These are phyloP conservation scores for Rhinolophus sinicus DNA, from an alignment of 2,113 vertebrate species.

Conservation along the genomic window DNA sequence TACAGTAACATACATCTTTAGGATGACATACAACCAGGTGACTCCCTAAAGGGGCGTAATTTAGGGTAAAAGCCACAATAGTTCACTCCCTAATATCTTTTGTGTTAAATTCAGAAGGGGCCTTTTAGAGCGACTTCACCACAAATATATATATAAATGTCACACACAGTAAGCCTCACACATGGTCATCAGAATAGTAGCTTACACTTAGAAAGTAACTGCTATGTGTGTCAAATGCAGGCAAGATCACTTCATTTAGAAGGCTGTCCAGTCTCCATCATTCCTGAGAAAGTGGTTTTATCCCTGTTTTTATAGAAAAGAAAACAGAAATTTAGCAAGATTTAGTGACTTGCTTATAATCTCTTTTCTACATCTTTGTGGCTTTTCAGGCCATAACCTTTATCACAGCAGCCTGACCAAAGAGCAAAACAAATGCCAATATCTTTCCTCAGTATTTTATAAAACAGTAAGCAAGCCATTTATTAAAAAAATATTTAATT, in stretches of 20 bases:
- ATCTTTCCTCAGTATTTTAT: conserved; percentile 6
- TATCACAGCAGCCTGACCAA: not conserved
- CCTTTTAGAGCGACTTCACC: not conserved
- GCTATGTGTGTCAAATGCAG: not conserved
- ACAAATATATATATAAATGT: not conserved
- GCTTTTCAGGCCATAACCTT: not conserved
- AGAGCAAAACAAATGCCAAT: conserved; percentile 42
- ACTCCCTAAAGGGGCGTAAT: not conserved
- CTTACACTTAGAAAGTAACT: not conserved
- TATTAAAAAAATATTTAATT: conserved; percentile 39
- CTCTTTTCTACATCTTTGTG: not conserved
- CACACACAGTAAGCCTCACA: not conserved
- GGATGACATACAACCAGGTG: not conserved
- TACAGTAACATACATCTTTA: not conserved
- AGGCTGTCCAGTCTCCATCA: not conserved
- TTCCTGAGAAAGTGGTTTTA: not conserved
- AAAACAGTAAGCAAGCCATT: not conserved
- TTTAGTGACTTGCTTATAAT: not conserved
- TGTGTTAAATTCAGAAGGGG: not conserved
- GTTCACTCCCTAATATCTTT: not conserved
- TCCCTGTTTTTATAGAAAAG: not conserved
- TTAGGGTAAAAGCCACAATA: not conserved
- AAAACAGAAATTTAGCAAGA: conserved; percentile 37
- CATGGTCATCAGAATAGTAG: not conserved
- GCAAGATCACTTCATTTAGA: not conserved